phyloP scores from a whole-genome alignment of 2,797 vertebrate genomes.

The Microctenopoma lineatum region DNA sequence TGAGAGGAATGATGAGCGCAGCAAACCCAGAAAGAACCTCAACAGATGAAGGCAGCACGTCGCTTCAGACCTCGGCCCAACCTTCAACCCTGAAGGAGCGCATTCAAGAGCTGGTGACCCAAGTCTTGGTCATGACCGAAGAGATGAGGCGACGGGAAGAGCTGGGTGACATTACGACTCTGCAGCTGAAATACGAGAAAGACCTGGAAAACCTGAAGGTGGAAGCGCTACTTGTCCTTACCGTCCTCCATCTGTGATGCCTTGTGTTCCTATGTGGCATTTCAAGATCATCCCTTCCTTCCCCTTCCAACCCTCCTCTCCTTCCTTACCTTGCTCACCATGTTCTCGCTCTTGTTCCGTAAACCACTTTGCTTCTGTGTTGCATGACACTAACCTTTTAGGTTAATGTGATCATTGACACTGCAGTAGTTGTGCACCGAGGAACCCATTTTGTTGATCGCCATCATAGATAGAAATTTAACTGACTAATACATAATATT shows the following conservation, averaged over 20 bases:
- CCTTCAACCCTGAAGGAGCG: conserved; percentile 73
- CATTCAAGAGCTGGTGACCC: conserved; percentile 81
- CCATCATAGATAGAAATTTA: conserved; percentile 2
- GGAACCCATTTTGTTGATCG: conserved; percentile 72
- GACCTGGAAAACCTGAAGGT: conserved; percentile 89
- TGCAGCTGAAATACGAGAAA: conserved; percentile 87
- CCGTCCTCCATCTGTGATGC: conserved; percentile 82
- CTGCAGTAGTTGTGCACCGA: conserved; percentile 55
- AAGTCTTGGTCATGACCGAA: conserved; percentile 78
- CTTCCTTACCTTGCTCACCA: conserved; percentile 64
- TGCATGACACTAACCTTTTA: conserved; percentile 82
- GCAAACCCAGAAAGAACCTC: conserved; percentile 15
- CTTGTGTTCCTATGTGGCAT: conserved; percentile 85
- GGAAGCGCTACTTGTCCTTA: conserved; percentile 83
- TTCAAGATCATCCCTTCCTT: conserved; percentile 69
- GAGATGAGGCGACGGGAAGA: conserved; percentile 79
- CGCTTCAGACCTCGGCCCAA: background rate
- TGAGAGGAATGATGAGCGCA: conserved; percentile 63
- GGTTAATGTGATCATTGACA: conserved; percentile 53
- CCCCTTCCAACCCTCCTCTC: conserved; percentile 34
- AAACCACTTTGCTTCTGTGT: conserved; percentile 63
- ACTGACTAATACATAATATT: conserved; percentile 5
- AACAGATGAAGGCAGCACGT: background rate
- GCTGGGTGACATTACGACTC: conserved; percentile 73
- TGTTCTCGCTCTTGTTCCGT: conserved; percentile 58